Base-by-base conservation (phyloP, 2,888 invertebrate species). In the Hirudinaria manillensis region DNA sequence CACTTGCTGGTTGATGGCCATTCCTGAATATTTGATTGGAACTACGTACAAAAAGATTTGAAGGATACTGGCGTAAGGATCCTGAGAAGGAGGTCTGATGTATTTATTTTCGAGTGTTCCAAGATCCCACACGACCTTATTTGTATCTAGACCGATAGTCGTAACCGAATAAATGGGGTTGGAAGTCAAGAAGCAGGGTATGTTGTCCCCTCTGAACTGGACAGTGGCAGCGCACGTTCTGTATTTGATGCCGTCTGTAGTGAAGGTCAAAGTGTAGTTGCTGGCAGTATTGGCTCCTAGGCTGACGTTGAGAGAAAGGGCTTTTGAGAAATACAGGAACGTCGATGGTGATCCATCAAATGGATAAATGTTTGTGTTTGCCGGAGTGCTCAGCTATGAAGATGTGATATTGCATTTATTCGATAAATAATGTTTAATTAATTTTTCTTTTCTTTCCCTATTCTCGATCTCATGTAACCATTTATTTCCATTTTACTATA, bases 131-230 rank as follows among this genome's bases (percentile, higher is more conserved):
- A 19, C 24, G 13, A 73, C 71, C 51, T 65, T 34, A 73, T 78
- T 76, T 0, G n/a, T 73, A 38, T 61, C 56, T 36, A 66, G 45
- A n/a, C 34, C 65, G 29, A 34, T 55, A 51, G 75, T 67, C 16
- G 68, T 56, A 27, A 73, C 45, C 3, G 67, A 56, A 61, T 75
- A 77, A 27, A 61, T 74, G 3, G 78, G 76, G 3, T 68, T 51
- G 16, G 56, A n/a, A 4, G 75, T 56, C 7, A n/a, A 19, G 7
- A 74, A 36, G 53, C 80, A 80, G n/a, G 80, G 79, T 16, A 80
- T 27, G 77, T 80, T 80, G 16, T 79, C 56, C 13, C 77, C 78
- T 21, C 51, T 67, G 27, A 27, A 55, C 13, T n/a, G 45, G 10
- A 67, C n/a, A 19, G 56, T 16, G 19, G 51, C 51, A 38, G 65